Evolutionary conservation across 2,888 invertebrate genomes (phyloP).

Genomic region (Nephrotoma appendiculata): DNA sequence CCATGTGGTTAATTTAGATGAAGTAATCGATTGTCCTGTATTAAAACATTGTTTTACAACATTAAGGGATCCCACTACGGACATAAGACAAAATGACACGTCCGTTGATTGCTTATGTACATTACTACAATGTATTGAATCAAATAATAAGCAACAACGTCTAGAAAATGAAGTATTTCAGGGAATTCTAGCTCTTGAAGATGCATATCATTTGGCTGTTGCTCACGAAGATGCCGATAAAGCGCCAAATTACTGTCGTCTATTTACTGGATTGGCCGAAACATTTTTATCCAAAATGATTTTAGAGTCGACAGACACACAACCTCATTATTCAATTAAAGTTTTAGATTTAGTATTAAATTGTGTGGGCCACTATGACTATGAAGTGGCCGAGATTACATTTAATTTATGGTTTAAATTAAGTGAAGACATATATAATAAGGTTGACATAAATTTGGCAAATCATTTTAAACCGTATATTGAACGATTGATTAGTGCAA

Average conservation of each 20-base stretch:
- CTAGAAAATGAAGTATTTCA: constrained; percentile 70
- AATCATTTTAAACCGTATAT: constrained; percentile 79
- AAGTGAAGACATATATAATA: constrained; percentile 85
- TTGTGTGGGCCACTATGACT: constrained; percentile 94
- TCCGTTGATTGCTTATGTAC: constrained; percentile 85
- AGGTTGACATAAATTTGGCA: constrained; percentile 66
- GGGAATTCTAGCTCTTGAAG: constrained; percentile 64
- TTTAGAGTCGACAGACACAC: constrained; percentile 37
- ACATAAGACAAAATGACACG: constrained; percentile 64
- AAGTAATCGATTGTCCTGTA: constrained; percentile 57
- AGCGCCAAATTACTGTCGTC: constrained; percentile 82
- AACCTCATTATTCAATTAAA: constrained; percentile 62
- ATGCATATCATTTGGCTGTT: constrained; percentile 79
- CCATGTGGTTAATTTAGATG: constrained; percentile 60
- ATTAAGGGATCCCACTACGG: constrained; percentile 43
- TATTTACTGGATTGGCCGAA: constrained; percentile 91
- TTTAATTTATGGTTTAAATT: constrained; percentile 95
- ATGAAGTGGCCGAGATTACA: constrained; percentile 86
- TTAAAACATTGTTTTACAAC: constrained; percentile 59
- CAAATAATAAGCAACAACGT: constrained; percentile 48
- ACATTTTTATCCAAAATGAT: constrained; percentile 77
- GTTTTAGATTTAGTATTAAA: constrained; percentile 78
- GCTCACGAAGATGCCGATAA: constrained; percentile 90
- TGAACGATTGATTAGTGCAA: constrained; percentile 73
- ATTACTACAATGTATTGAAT: constrained; percentile 68